These are phyloP conservation scores for Sylvia atricapilla DNA, from an alignment of 2,113 vertebrate genomes.

Conservation along the genomic window DNA sequence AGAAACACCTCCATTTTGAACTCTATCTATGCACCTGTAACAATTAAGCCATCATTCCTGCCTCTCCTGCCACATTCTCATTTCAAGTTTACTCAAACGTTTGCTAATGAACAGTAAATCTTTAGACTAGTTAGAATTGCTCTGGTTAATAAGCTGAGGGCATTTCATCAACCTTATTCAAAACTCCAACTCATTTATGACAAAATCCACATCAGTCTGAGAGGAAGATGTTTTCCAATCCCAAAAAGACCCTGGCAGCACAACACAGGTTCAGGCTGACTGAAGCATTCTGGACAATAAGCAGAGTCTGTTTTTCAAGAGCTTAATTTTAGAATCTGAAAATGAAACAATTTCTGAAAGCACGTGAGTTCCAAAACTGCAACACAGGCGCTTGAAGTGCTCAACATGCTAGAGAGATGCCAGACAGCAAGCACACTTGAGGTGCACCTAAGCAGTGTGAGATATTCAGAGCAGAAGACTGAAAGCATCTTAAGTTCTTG, in stretches of 20 bases:
- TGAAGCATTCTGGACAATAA: neutral
- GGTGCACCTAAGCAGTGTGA: neutral
- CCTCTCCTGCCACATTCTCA: neutral
- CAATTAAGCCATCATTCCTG: neutral
- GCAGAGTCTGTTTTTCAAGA: neutral
- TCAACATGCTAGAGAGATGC: neutral
- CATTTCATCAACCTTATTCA: slow-evolving; percentile 14
- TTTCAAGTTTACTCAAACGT: neutral
- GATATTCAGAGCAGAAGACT: neutral
- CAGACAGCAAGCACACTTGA: neutral
- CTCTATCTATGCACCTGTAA: neutral
- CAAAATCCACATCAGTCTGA: neutral
- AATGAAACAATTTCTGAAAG: neutral
- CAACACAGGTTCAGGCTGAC: neutral
- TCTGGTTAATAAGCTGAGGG: slow-evolving; percentile 13
- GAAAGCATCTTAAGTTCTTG: neutral
- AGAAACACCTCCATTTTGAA: neutral
- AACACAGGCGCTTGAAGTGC: neutral
- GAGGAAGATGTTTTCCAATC: neutral
- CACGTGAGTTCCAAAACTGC: too few relatives aligned
- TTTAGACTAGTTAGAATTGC: neutral
- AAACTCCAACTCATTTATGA: neutral
- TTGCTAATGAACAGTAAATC: slow-evolving; percentile 40
- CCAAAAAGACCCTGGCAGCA: neutral
- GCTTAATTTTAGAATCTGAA: neutral